These are phyloP conservation scores for Copidosoma aretas DNA, from an alignment of 2,888 invertebrate genomes.

Conservation along the genomic window DNA sequence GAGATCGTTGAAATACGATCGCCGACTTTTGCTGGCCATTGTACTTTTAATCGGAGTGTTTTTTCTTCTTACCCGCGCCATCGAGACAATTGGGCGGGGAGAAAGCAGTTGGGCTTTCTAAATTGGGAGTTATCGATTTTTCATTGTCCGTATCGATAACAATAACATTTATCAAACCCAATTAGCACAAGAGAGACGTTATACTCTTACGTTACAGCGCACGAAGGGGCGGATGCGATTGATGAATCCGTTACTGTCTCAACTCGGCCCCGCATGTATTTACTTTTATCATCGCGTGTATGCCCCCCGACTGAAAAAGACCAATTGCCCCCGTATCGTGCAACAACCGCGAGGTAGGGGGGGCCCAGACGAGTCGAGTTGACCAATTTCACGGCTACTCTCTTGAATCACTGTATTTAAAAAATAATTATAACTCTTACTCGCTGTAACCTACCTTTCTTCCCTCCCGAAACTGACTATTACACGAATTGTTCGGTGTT, in stretches of 20 bases:
- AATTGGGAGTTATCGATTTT: conserved; percentile 17
- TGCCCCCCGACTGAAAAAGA: conserved; percentile 1
- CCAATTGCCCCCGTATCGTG: not conserved
- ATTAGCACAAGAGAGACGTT: too few relatives aligned
- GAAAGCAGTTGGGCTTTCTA: not conserved
- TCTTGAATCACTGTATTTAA: too few relatives aligned
- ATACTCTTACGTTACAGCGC: too few relatives aligned
- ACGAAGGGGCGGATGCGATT: not conserved
- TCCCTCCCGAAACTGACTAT: too few relatives aligned
- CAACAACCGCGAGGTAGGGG: not conserved
- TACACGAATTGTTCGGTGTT: too few relatives aligned
- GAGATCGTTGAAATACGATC: not conserved
- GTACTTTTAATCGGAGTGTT: not conserved
- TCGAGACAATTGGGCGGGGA: not conserved
- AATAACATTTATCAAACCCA: conserved; percentile 18
- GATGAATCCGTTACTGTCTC: conserved; percentile 28
- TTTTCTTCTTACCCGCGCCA: not conserved
- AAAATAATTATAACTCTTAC: too few relatives aligned
- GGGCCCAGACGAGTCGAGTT: not conserved
- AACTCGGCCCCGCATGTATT: conserved; percentile 15
- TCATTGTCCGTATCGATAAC: conserved; percentile 18
- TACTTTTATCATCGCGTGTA: conserved; percentile 12
- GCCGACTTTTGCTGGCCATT: not conserved
- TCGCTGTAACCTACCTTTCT: too few relatives aligned
- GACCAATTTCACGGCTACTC: not conserved